Percentiles rank a stretch among this genome's conserved stretches.
Conservation (phyloP, 1,140 invertebrate genomes). For the Helicoverpa armigera region DNA sequence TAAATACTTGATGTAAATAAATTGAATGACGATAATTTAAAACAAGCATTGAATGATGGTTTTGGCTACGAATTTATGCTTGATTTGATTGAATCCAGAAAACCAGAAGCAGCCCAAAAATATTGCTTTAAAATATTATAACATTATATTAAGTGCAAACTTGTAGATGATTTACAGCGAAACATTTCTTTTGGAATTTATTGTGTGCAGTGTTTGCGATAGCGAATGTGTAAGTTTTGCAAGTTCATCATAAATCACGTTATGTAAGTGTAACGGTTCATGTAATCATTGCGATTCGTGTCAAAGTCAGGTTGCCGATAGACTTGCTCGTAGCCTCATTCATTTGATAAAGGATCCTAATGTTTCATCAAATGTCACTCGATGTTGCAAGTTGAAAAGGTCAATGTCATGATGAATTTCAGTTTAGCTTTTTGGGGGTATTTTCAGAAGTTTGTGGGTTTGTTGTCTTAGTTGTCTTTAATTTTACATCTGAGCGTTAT, state of each 20-base stretch:
- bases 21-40: no score
- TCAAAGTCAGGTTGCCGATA: conserved; percentile 24
- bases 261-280: conserved; percentile 13
- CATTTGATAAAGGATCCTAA: conserved; percentile 1
- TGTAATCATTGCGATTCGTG: conserved; percentile 14
- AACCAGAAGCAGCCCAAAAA: not conserved
- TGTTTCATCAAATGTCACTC: not conserved
- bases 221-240: conserved; percentile 8
- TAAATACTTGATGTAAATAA: no score
- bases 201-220: conserved; percentile 1
- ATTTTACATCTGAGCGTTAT: no score
- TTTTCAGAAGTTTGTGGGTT: not conserved
- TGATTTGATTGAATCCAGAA: no score
- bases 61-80: no score
- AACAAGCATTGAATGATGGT: no score
- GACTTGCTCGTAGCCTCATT: not conserved
- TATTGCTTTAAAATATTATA: not conserved
- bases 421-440: not conserved
- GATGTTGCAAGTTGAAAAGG: not conserved
- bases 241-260: conserved; percentile 4
- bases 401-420: no score
- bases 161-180: not conserved
- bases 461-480: no score
- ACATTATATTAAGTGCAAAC: not conserved
- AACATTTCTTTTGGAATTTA: not conserved